Percentiles rank a stretch among this genome's conserved stretches.
phyloP scores from a whole-genome alignment of 1,140 invertebrate species.

The Drosophila equinoxialis region DNA sequence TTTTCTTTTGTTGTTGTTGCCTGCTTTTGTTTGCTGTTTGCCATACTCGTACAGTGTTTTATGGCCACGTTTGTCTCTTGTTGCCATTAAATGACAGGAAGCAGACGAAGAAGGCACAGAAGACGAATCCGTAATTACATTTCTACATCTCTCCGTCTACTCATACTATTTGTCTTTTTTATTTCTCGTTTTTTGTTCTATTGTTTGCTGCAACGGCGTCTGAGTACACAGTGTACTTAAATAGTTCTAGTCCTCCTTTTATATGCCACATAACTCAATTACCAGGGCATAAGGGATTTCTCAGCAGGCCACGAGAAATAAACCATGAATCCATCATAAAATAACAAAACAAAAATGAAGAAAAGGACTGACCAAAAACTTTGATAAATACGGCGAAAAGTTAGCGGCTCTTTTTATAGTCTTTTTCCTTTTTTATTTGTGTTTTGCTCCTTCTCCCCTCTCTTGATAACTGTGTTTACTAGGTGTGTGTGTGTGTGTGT shows the following conservation, averaged over 20 bases:
- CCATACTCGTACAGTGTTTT: constrained; percentile 32
- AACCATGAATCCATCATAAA: constrained; percentile 54
- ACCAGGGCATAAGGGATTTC: constrained; percentile 57
- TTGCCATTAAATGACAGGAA: constrained; percentile 28
- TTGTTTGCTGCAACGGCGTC: constrained; percentile 9
- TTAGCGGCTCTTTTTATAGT: constrained; percentile 33
- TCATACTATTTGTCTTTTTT: constrained; percentile 28
- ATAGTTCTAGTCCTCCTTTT: constrained; percentile 17
- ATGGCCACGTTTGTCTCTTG: constrained; percentile 32
- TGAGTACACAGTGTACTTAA: constrained; percentile 37
- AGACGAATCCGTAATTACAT: constrained; percentile 65
- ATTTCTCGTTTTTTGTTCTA: constrained; percentile 18
- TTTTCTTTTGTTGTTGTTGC: constrained; percentile 29
- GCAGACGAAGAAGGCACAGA: constrained; percentile 11
- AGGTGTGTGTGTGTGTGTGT: constrained; percentile 61
- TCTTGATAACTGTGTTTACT: constrained; percentile 49
- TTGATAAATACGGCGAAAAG: constrained; percentile 69
- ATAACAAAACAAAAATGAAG: not conserved
- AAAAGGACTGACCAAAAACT: constrained; percentile 21
- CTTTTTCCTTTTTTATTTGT: constrained; percentile 13
- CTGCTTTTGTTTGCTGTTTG: not conserved
- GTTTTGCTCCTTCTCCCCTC: not conserved
- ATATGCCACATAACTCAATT: constrained; percentile 68
- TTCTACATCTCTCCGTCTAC: constrained; percentile 35
- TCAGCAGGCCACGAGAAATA: constrained; percentile 4